These are phyloP conservation scores for Macrosoma leucophasiata DNA, from an alignment of 2,888 invertebrate species.

Conservation along the genomic window DNA sequence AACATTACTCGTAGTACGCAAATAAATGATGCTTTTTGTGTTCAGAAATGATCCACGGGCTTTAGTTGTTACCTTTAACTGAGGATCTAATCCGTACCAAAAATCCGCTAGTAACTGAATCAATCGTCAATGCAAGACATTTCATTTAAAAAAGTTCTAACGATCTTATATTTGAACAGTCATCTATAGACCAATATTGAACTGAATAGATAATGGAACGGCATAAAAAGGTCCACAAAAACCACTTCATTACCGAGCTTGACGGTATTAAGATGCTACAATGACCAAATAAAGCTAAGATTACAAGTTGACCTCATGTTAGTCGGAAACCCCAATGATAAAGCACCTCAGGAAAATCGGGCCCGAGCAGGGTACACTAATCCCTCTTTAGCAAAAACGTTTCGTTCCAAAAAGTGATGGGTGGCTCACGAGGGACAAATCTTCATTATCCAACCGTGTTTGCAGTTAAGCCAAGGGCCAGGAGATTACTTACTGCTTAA, in stretches of 20 bases:
- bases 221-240: slow-evolving; percentile 56
- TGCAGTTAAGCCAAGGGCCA: slow-evolving; percentile 69
- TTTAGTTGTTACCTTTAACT: too few relatives aligned
- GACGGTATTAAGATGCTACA: slow-evolving; percentile 64
- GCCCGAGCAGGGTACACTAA: slow-evolving; percentile 70
- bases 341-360: slow-evolving; percentile 73
- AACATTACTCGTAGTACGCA: too few relatives aligned
- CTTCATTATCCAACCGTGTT: slow-evolving; percentile 71
- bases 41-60: too few relatives aligned
- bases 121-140: too few relatives aligned
- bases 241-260: slow-evolving; percentile 61
- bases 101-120: too few relatives aligned
- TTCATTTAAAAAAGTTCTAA: too few relatives aligned
- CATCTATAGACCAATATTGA: too few relatives aligned
- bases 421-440: slow-evolving; percentile 67
- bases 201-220: too few relatives aligned
- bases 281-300: slow-evolving; percentile 73
- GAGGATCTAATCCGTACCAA: too few relatives aligned
- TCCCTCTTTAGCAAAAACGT: slow-evolving; percentile 76
- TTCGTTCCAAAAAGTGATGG: slow-evolving; percentile 74
- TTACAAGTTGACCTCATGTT: slow-evolving; percentile 76
- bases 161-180: too few relatives aligned
- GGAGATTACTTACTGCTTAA: slow-evolving; percentile 47
- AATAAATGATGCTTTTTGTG: too few relatives aligned
- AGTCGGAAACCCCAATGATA: slow-evolving; percentile 72